Percentiles rank a stretch among this genome's conserved stretches.
These are phyloP conservation scores for Platalea minor DNA, from an alignment of 2,797 vertebrate genomes.

Conservation along the genomic window DNA sequence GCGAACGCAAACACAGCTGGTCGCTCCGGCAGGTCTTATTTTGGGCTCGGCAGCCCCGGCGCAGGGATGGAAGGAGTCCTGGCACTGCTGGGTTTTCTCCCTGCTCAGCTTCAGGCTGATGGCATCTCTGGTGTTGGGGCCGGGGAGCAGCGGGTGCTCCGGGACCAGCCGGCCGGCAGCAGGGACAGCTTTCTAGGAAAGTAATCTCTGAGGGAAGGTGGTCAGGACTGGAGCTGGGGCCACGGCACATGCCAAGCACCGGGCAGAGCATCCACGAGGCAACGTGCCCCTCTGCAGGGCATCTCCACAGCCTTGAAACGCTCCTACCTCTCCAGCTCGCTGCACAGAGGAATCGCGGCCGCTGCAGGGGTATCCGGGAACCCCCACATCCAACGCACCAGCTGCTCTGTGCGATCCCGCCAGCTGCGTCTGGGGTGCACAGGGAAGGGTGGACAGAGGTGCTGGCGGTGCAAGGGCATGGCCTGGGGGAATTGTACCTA, in stretches of 20 bases:
- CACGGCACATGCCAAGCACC: accelerated
- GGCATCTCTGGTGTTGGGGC: not conserved
- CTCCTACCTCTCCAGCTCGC: too few relatives aligned
- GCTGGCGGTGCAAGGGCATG: too few relatives aligned
- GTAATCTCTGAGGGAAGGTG: not conserved
- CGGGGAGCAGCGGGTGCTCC: accelerated
- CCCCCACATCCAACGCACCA: too few relatives aligned
- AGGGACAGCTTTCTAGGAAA: constrained; percentile 4
- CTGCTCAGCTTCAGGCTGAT: not conserved
- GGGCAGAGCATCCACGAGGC: not conserved
- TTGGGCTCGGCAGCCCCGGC: accelerated
- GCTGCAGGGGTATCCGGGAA: too few relatives aligned
- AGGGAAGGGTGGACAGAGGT: too few relatives aligned
- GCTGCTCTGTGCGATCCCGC: too few relatives aligned
- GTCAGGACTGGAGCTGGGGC: not conserved
- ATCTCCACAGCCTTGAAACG: not conserved
- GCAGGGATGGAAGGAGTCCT: not conserved
- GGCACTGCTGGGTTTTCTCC: not conserved
- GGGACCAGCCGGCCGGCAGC: accelerated
- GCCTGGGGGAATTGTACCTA: too few relatives aligned
- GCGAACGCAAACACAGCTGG: not conserved
- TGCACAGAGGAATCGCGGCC: too few relatives aligned
- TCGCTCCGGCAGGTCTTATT: accelerated
- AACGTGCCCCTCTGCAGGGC: not conserved
- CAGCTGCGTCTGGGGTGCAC: too few relatives aligned